A percentile compares a stretch with the other conserved stretches of the same genome.
phyloP scores from a whole-genome alignment of 2,797 vertebrate genomes.

The Apogon hyalosoma region DNA sequence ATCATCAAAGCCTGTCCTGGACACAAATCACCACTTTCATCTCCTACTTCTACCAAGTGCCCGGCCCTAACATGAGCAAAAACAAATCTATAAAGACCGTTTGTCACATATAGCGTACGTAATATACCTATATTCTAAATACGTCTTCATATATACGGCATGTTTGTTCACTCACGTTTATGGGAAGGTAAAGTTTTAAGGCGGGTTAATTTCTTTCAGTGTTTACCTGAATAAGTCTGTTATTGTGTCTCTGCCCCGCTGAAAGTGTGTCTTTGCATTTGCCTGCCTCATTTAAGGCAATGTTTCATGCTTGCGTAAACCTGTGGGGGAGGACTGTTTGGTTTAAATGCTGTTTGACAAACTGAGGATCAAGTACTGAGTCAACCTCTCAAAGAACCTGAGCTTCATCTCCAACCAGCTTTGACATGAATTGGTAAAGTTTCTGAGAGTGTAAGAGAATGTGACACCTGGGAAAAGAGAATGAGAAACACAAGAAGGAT shows the following conservation, averaged over 20 bases:
- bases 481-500: constrained; percentile 45
- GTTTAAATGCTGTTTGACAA: constrained; percentile 60
- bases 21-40: constrained; percentile 82
- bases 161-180: constrained; percentile 5
- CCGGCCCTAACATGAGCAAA: constrained; percentile 44
- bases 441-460: constrained; percentile 24
- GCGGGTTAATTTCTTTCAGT: constrained; percentile 5
- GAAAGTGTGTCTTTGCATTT: constrained; percentile 51
- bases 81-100: constrained; percentile 44
- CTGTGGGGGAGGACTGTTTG: constrained; percentile 39
- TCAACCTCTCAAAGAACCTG: constrained; percentile 36
- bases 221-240: constrained; percentile 21
- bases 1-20: constrained; percentile 81
- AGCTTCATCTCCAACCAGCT: constrained; percentile 20
- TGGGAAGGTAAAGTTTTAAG: constrained; percentile 6
- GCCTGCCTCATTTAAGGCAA: constrained; percentile 43
- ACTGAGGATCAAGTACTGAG: constrained; percentile 46
- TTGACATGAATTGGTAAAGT: constrained; percentile 42
- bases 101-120: constrained; percentile 37
- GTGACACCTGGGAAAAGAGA: constrained; percentile 37
- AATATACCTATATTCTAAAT: constrained; percentile 8
- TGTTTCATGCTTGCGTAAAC: constrained; percentile 13
- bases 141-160: constrained; percentile 8
- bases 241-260: constrained; percentile 21
- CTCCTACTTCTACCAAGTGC: constrained; percentile 53